Base-by-base conservation (phyloP, 2,888 invertebrate species). In the Lycocerus yunnanus region DNA sequence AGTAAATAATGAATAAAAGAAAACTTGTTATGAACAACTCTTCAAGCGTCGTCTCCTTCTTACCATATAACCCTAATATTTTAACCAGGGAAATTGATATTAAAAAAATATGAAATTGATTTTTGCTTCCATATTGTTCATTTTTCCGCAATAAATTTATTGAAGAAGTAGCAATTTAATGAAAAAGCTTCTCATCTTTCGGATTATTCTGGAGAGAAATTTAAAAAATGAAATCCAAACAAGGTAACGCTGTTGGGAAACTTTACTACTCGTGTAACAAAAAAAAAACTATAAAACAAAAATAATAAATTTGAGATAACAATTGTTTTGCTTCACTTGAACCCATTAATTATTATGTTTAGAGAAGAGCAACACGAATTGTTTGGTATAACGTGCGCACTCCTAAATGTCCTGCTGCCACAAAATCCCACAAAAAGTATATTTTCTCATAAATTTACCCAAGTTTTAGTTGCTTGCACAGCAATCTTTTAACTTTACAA, bases 281-380 rank as follows among this genome's bases (percentile, higher is more conserved):
- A 78, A 79, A 77, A 74, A 74, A 78, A 73, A 78, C 76, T 66
- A 59, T 60, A 61, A 69, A 79, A 78, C 75, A 73, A 74, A 78
- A 73, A 78, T 75, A 71, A 79, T 79, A 79, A 79, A 79, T 79
- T 73, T 71, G 73, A 78, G 77, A 77, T 72, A 73, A 77, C 78
- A 79, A 79, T 79, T 79, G 79, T 79, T 78, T 78, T 74, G 74
- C 74, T 72, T 74, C 74, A 77, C 77, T 78, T 77, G 75, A 74
- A 68, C 75, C 71, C 78, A 79, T 79, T 79, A 77, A 78, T 78
- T 43, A 43, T 43, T 78, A 70, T 70, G 16, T 59, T 18, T 59
- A 69, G 73, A 71, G 59, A 75, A 63, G 65, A 59, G 69, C 72
- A 68, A 68, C 67, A 71, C 65, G 66, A 61, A 59, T n/a, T 21